Evolutionary conservation across 2,797 vertebrate genomes (phyloP).

Genomic region (Siniperca undulata): DNA sequence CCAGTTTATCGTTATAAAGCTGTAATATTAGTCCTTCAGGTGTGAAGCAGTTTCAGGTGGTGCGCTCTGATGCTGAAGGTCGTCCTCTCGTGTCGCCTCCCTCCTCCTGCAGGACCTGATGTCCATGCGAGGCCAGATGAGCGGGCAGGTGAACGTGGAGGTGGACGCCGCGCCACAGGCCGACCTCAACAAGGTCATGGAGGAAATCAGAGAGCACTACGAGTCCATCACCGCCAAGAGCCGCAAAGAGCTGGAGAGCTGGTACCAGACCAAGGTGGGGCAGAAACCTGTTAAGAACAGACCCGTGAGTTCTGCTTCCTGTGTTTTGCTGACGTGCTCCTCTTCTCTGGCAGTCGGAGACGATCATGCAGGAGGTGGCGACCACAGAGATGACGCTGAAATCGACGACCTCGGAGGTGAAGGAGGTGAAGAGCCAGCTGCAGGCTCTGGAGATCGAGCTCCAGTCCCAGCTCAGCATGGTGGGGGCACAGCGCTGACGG

Average conservation of each 20-base stretch:
- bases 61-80: not conserved
- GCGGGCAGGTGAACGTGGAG: slow-evolving; percentile 89
- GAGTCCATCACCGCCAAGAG: slow-evolving; percentile 86
- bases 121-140: slow-evolving; percentile 78
- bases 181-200: slow-evolving; percentile 86
- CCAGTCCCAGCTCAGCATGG: slow-evolving; percentile 81
- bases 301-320: too few species aligned
- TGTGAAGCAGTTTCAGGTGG: too few species aligned
- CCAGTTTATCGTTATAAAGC: too few species aligned
- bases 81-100: not conserved
- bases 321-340: too few species aligned
- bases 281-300: too few species aligned
- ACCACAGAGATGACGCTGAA: slow-evolving; percentile 58
- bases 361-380: slow-evolving; percentile 61
- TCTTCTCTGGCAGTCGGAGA: too few species aligned
- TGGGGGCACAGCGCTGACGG: slow-evolving; percentile 17
- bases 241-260: slow-evolving; percentile 85
- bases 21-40: too few species aligned
- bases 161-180: slow-evolving; percentile 85
- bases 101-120: slow-evolving; percentile 81
- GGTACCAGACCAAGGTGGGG: slow-evolving; percentile 89
- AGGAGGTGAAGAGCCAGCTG: slow-evolving; percentile 72
- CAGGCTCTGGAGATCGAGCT: slow-evolving; percentile 92
- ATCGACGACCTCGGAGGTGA: slow-evolving; percentile 46
- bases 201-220: slow-evolving; percentile 89